Base-by-base conservation (phyloP, 2,888 invertebrate species). In the Zootermopsis nevadensis region DNA sequence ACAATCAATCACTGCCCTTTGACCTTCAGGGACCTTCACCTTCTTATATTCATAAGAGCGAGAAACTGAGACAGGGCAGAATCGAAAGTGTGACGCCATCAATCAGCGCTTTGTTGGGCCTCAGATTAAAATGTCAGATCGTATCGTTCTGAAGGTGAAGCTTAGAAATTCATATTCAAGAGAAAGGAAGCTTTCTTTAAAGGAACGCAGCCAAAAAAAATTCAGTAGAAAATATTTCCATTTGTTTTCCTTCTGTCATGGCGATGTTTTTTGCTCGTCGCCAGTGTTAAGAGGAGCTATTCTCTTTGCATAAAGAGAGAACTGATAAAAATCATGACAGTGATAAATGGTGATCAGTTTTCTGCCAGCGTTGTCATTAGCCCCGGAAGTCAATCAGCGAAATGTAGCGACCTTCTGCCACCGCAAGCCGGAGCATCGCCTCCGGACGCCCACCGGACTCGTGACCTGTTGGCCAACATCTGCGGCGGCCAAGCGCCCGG, bases 61-160 rank as follows among this genome's bases (percentile, higher is more conserved):
- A 12, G n/a, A 27, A 66, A 12, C 66, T 27, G 66, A 66, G 30
- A 27, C n/a, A 30, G 66, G 1, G 27, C 6, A 27, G 27, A 66
- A 66, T n/a, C 66, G 6, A 27, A 66, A 66, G 12, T 66, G 27
- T 0, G 30, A n/a, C 66, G 27, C 66, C 66, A 66, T 66, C 66
- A 66, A 66, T 66, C 66, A n/a, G 66, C 0, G n/a, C 66, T 66
- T 66, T 66, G 66, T 66, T 66, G 66, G 12, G 66, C 1, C 66
- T 30, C 10, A 27, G 66, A 66, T 66, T 66, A 66, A 66, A 66
- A 27, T 66, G 66, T 66, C 66, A 66, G 66, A 27, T 66, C 27
- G 0, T 66, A n/a, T 66, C 66, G n/a, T 66, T 66, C 3, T 27
- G 27, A 6, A 27, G 27, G 27, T 0, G 27, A n/a, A 8, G 66